Evolutionary conservation across 2,888 invertebrate genomes (phyloP).

Genomic region (Poecilobothrus nobilitatus): DNA sequence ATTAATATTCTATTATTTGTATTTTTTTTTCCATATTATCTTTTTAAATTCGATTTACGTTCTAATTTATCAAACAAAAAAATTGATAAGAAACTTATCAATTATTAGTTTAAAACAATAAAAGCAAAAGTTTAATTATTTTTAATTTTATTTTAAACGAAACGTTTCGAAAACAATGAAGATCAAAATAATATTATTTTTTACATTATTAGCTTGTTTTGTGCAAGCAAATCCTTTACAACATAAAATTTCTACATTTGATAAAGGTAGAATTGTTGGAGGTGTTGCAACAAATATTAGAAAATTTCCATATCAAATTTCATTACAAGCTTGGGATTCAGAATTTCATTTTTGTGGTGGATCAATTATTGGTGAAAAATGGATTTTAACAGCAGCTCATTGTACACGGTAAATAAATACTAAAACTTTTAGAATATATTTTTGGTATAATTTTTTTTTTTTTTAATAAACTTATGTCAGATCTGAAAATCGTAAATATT

Average conservation of each 20-base stretch:
- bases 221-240: neutral
- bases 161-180: neutral
- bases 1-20: too few relatives aligned
- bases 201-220: neutral
- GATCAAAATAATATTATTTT: neutral
- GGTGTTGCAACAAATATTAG: conserved; percentile 13
- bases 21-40: too few relatives aligned
- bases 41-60: too few relatives aligned
- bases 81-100: conserved; percentile 1
- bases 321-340: conserved; percentile 14
- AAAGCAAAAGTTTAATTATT: neutral
- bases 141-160: neutral
- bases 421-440: too few relatives aligned
- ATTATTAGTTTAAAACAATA: neutral
- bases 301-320: conserved; percentile 18
- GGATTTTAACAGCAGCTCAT: conserved; percentile 15
- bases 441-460: too few relatives aligned
- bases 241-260: neutral
- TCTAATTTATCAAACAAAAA: neutral
- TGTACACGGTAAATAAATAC: neutral
- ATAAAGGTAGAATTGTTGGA: conserved; percentile 14
- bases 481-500: conserved; percentile 9
- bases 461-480: conserved; percentile 9
- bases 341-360: conserved; percentile 12
- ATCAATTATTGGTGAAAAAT: conserved; percentile 7